phyloP scores from a whole-genome alignment of 2,888 invertebrate genomes.

The Rotaria magnacalcarata region DNA sequence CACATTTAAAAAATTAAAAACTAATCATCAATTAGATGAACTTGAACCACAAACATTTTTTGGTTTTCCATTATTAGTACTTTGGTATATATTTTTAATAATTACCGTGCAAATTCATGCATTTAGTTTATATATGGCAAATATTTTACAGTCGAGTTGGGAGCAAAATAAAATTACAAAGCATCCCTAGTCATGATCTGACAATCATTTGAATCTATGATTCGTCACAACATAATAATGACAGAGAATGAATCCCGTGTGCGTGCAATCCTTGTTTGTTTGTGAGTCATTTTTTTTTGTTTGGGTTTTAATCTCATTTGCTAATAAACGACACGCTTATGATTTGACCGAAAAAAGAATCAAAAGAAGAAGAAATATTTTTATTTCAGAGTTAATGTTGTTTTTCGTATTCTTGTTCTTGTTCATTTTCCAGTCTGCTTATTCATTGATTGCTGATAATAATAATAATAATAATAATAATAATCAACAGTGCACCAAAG shows the following conservation, averaged over 20 bases:
- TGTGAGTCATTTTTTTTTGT: background rate
- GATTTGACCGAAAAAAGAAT: background rate
- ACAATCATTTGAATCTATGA: background rate
- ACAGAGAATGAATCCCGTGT: background rate
- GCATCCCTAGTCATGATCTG: background rate
- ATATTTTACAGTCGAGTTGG: constrained; percentile 37
- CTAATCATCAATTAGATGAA: constrained; percentile 57
- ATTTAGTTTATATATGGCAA: constrained; percentile 42
- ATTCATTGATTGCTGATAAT: background rate
- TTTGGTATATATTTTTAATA: constrained; percentile 85
- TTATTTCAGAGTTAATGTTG: background rate
- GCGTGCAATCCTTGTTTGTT: constrained; percentile 5
- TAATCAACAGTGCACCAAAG: background rate
- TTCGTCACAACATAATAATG: background rate
- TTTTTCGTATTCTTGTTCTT: background rate
- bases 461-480: no score
- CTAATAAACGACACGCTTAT: background rate
- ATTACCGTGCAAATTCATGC: constrained; percentile 73
- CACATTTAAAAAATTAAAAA: constrained; percentile 67
- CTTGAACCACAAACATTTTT: constrained; percentile 48
- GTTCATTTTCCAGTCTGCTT: background rate
- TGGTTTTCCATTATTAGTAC: constrained; percentile 76
- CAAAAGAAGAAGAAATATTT: background rate
- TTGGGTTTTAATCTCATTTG: constrained; percentile 7
- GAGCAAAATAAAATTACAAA: background rate